These are phyloP conservation scores for Muntiacus reevesi DNA, from an alignment of 2,113 vertebrate species.

Conservation along the genomic window DNA sequence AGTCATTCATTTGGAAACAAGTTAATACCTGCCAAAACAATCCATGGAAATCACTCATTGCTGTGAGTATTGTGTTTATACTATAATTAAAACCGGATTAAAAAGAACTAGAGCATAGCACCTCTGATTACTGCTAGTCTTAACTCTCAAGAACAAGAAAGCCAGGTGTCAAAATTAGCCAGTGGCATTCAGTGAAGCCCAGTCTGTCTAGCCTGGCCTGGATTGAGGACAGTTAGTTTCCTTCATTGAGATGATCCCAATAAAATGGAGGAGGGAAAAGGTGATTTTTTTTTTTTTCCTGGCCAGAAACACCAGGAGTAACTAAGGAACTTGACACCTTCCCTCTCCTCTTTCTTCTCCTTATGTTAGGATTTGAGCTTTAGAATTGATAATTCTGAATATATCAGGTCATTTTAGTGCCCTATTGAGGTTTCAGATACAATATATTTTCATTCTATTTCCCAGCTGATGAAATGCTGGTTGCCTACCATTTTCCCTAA, in stretches of 20 bases:
- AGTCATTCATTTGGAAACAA: conserved; percentile 48
- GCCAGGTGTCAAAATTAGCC: conserved; percentile 61
- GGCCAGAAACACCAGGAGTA: neutral
- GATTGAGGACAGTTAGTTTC: conserved; percentile 44
- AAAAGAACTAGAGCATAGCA: conserved; percentile 65
- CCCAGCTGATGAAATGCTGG: neutral
- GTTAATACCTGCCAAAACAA: conserved; percentile 48
- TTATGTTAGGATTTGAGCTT: neutral
- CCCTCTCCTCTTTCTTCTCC: neutral
- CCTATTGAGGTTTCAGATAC: neutral
- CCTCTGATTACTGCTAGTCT: conserved; percentile 53
- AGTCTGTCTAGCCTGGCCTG: conserved; percentile 26
- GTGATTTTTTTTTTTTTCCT: neutral
- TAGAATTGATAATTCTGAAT: neutral
- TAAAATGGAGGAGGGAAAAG: neutral
- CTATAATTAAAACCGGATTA: conserved; percentile 81
- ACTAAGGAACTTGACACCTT: neutral
- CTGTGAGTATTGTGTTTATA: conserved; percentile 67
- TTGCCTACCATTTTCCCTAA: conserved; percentile 10
- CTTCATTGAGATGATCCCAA: conserved; percentile 37
- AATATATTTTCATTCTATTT: neutral
- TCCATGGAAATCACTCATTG: conserved; percentile 62
- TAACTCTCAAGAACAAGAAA: conserved; percentile 67
- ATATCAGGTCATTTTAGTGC: neutral
- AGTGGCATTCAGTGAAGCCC: conserved; percentile 9